Base-by-base conservation (phyloP, 2,113 vertebrate genomes). In the Coptodon bakossiorum region DNA sequence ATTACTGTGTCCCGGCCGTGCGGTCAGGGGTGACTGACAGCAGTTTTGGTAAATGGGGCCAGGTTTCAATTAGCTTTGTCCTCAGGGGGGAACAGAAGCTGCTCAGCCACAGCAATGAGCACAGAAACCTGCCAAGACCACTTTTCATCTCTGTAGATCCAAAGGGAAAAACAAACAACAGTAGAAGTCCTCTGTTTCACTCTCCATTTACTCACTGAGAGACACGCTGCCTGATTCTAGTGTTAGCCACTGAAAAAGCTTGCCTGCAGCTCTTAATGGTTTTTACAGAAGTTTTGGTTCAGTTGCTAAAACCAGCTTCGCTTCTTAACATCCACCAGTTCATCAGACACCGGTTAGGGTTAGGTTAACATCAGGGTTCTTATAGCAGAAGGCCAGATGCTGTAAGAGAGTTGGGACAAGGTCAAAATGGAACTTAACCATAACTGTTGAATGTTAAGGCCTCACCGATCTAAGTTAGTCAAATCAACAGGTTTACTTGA, bases 51-150 rank as follows among this genome's bases (percentile, higher is more conserved):
- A 76, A 43, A 54, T 36, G 17, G 43, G 80, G 81, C 83, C 13
- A 36, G 61, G 84, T 83, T 90, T 93, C 89, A 91, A 86, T 90
- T 89, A 91, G 78, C 84, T 29, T 87, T 29, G 85, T 76, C 81
- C 82, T 38, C 24, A 19, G 87, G 83, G 80, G 83, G 68, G 82
- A 80, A 81, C 31, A 7, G 68, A 80, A 59, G 76, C 36, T 17
- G 84, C 40, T 76, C 68, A 52, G 80, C 86, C 82, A 29, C 53
- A 81, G 80, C 86, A 5, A 6, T 13, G 53, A 86, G 80, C 79
- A 8, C 80, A 63, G 36, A 68, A 84, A 86, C 81, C 90, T 91
- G 90, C 90, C 86, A 86, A 45, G 1, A 80, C 50, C 57, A 57
- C 38, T 89, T 36, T 73, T n/a, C 52, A 83, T 76, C 50, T 78